Evolutionary conservation across 2,797 vertebrate species (phyloP).

Genomic region (Bradypodion pumilum): DNA sequence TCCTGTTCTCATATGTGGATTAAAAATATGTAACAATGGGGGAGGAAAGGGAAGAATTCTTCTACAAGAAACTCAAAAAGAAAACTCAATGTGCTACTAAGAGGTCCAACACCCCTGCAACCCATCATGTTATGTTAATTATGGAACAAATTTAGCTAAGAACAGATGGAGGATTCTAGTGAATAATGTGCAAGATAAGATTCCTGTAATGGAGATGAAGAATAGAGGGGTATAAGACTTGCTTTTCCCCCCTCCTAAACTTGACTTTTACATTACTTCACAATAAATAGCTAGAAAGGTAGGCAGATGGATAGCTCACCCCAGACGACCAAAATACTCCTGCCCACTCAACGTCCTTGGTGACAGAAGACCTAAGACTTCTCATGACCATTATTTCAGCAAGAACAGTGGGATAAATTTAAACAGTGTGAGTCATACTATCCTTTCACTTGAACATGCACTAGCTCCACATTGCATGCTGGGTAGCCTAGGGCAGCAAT

Average conservation of each 20-base stretch:
- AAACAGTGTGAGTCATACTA: not conserved
- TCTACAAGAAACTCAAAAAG: not conserved
- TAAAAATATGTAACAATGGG: not conserved
- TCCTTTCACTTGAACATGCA: not conserved
- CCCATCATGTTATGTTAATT: conserved; percentile 38
- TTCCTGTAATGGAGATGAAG: conserved; percentile 9
- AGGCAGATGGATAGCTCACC: not conserved
- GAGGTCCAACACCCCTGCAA: not conserved
- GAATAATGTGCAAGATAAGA: conserved; percentile 27
- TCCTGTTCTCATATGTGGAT: conserved; percentile 19
- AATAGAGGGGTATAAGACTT: not conserved
- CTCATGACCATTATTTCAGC: not conserved
- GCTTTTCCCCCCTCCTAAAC: conserved; percentile 9
- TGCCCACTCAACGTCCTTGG: not conserved
- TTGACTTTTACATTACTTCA: conserved; percentile 23
- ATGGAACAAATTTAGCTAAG: conserved; percentile 37
- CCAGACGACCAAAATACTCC: not conserved
- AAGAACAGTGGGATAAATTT: not conserved
- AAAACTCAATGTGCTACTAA: not conserved
- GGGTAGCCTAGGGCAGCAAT: not conserved
- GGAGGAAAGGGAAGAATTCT: not conserved
- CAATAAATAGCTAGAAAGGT: not conserved
- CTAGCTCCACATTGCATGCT: not conserved
- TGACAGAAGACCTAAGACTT: not conserved
- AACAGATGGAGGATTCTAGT: conserved; percentile 35